Conservation (phyloP, 2,797 vertebrate genomes). For the Channa striata region DNA sequence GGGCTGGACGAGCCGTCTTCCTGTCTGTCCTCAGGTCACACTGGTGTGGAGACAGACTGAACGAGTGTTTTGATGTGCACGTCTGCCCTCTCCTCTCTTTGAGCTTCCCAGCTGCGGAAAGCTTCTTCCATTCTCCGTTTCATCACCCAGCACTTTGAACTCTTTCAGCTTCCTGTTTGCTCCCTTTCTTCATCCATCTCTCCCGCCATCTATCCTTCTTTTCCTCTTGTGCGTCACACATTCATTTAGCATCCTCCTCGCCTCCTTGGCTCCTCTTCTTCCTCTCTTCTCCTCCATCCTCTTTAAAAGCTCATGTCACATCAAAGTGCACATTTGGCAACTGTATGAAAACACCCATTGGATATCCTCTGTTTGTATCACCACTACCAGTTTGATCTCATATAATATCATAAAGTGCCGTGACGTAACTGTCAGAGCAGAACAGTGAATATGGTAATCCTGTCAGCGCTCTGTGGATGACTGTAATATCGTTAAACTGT, state of each 20-base stretch:
- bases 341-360: constrained; percentile 27
- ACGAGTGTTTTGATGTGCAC: too few relatives aligned
- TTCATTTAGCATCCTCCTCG: not conserved
- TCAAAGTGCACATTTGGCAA: constrained; percentile 37
- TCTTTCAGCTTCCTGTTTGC: too few relatives aligned
- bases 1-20: constrained; percentile 6
- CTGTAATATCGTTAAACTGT: constrained; percentile 46
- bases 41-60: too few relatives aligned
- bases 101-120: too few relatives aligned
- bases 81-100: not conserved
- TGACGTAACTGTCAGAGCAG: constrained; percentile 35
- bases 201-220: too few relatives aligned
- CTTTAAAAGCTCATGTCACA: constrained; percentile 18
- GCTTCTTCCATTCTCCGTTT: too few relatives aligned
- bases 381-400: constrained; percentile 34
- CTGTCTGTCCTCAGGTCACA: not conserved
- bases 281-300: not conserved
- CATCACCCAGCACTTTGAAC: too few relatives aligned
- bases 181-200: too few relatives aligned
- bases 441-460: constrained; percentile 51
- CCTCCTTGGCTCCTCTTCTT: not conserved
- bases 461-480: constrained; percentile 37
- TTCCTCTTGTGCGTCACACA: too few relatives aligned
- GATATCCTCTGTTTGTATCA: constrained; percentile 34
- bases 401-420: constrained; percentile 34